A percentile compares a stretch with the other conserved stretches of the same genome.
These are phyloP conservation scores for Pseudomyrmex concolor DNA, from an alignment of 1,140 invertebrate genomes.

Conservation along the genomic window DNA sequence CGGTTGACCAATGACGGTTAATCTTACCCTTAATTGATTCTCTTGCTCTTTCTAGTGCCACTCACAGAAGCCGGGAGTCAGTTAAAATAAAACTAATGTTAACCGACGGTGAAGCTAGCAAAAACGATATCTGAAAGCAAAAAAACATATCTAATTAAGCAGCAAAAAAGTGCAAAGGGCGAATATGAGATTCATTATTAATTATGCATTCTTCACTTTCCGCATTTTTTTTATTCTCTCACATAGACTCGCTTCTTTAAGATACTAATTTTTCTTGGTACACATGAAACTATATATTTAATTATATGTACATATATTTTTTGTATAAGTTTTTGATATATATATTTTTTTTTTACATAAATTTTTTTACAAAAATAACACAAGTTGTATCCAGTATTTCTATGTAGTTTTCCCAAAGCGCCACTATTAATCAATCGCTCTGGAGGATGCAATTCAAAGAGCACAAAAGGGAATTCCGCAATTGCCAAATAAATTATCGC, in stretches of 20 bases:
- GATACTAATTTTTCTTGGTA: not conserved
- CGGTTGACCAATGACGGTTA: conserved; percentile 41
- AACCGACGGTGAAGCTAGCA: not conserved
- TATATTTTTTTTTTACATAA: too few relatives aligned
- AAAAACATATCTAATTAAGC: conserved; percentile 5
- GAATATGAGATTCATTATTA: conserved; percentile 5
- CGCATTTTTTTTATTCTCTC: not conserved
- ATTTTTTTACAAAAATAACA: not conserved
- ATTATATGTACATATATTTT: not conserved
- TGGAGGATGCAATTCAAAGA: conserved; percentile 1
- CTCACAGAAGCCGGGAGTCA: not conserved
- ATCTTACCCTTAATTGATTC: conserved; percentile 44
- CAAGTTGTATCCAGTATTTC: not conserved
- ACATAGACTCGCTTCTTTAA: not conserved
- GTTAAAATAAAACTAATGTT: conserved; percentile 32
- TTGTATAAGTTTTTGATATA: too few relatives aligned
- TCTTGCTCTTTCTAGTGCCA: not conserved
- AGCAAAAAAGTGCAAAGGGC: not conserved
- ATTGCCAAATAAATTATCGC: conserved; percentile 43
- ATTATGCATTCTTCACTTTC: conserved; percentile 11
- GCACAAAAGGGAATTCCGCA: not conserved
- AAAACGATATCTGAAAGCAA: conserved; percentile 2
- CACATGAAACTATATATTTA: too few relatives aligned
- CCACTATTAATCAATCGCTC: conserved; percentile 31
- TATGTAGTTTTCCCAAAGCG: not conserved